Evolutionary conservation across 2,888 invertebrate species (phyloP).

Genomic region (Neria commutata): DNA sequence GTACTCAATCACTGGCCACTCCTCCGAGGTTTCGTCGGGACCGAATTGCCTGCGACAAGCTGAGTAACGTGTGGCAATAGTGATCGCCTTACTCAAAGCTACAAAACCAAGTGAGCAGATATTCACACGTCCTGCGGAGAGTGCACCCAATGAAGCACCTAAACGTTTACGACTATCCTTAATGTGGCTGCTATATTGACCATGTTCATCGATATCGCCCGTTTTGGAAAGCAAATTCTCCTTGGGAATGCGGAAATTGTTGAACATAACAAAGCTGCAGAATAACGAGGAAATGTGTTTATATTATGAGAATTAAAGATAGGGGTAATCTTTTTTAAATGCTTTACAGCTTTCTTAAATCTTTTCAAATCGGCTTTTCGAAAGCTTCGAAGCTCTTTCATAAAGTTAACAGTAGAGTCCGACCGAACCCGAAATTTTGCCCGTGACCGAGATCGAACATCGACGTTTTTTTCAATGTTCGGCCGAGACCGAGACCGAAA

Average conservation of each 20-base stretch:
- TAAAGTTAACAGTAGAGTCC: no score
- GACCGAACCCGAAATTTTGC: no score
- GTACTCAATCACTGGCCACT: constrained; percentile 88
- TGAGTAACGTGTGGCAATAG: constrained; percentile 86
- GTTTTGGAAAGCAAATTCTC: constrained; percentile 81
- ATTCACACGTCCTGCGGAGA: constrained; percentile 82
- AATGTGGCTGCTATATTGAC: constrained; percentile 79
- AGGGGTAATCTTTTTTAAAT: no score
- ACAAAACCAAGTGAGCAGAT: constrained; percentile 70
- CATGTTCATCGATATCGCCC: constrained; percentile 84
- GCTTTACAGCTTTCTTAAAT: no score
- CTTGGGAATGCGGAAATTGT: constrained; percentile 80
- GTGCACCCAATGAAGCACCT: constrained; percentile 81
- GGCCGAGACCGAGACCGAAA: no score
- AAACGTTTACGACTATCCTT: constrained; percentile 85
- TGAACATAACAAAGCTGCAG: constrained; percentile 78
- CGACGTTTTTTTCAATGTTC: no score
- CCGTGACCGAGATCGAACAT: no score
- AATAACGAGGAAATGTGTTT: no score
- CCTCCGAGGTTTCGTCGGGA: constrained; percentile 68
- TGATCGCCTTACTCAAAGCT: constrained; percentile 74
- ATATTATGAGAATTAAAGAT: no score
- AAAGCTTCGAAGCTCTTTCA: no score
- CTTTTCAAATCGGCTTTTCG: no score
- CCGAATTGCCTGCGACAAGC: constrained; percentile 89